phyloP scores from a whole-genome alignment of 2,888 invertebrate species.

The Nomada hirtipes region DNA sequence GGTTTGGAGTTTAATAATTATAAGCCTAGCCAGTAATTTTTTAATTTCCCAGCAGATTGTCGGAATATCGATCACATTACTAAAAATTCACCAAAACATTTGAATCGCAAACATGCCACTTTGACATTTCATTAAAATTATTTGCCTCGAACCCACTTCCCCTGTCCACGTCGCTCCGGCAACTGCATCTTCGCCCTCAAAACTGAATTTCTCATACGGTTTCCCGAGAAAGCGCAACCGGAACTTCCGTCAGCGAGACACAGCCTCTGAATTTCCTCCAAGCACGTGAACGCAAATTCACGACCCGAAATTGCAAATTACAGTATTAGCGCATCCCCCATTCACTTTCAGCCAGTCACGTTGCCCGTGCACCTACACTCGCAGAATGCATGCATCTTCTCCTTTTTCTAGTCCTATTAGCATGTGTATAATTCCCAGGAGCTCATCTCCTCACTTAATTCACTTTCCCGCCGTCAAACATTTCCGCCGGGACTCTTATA shows the following conservation, averaged over 20 bases:
- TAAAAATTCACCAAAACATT: too few species aligned
- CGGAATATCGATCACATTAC: too few species aligned
- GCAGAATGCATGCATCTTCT: neutral
- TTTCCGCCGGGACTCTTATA: constrained; percentile 40
- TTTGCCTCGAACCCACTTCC: neutral
- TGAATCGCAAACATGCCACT: too few species aligned
- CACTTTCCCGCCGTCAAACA: constrained; percentile 24
- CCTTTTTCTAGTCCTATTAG: constrained; percentile 6
- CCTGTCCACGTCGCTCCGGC: neutral
- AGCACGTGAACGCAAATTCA: neutral
- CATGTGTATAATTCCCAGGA: constrained; percentile 42
- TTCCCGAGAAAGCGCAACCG: neutral
- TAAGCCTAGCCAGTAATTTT: too few species aligned
- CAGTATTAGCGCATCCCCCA: constrained; percentile 3
- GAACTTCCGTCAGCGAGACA: neutral
- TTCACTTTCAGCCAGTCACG: neutral
- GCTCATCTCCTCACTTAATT: constrained; percentile 32
- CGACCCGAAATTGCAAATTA: constrained; percentile 42
- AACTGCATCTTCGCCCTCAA: neutral
- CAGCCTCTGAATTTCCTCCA: neutral
- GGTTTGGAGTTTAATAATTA: too few species aligned
- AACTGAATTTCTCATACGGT: neutral
- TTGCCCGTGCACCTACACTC: too few species aligned
- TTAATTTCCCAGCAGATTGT: too few species aligned
- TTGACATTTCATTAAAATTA: neutral